Conservation (phyloP, 1,140 invertebrate species). For the Holotrichia oblita region DNA sequence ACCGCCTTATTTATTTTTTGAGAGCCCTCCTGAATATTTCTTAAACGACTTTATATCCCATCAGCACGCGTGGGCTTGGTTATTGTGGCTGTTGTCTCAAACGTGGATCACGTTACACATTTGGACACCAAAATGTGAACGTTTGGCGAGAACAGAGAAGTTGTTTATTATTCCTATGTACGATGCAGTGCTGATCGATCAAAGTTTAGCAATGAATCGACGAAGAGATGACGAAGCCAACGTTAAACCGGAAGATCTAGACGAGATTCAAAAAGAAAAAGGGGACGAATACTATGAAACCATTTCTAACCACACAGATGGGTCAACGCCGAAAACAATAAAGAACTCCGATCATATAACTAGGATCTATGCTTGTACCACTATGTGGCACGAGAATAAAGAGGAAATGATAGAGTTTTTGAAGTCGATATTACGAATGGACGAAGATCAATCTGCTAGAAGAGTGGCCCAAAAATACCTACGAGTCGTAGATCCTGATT, state of each 20-base stretch:
- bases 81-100: slow-evolving; percentile 93
- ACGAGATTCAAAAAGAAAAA: slow-evolving; percentile 90
- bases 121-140: slow-evolving; percentile 96
- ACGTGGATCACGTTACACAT: slow-evolving; percentile 97
- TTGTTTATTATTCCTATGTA: slow-evolving; percentile 97
- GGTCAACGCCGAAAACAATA: slow-evolving; percentile 81
- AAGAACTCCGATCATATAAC: slow-evolving; percentile 93
- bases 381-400: slow-evolving; percentile 99
- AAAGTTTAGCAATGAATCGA: slow-evolving; percentile 94
- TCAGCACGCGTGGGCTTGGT: slow-evolving; percentile 92
- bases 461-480: slow-evolving; percentile 93
- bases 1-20: slow-evolving; percentile 90
- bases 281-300: slow-evolving; percentile 94
- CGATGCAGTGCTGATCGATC: slow-evolving; percentile 91
- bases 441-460: slow-evolving; percentile 94
- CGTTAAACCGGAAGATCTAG: slow-evolving; percentile 91
- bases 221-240: slow-evolving; percentile 93
- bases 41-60: slow-evolving; percentile 86
- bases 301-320: slow-evolving; percentile 90
- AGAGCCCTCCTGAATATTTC: slow-evolving; percentile 83
- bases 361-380: slow-evolving; percentile 94
- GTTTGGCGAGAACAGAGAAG: slow-evolving; percentile 95
- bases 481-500: slow-evolving; percentile 93
- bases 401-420: slow-evolving; percentile 96
- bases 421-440: slow-evolving; percentile 87